phyloP scores from a whole-genome alignment of 2,888 invertebrate genomes.

The Plagodis dolabraria region DNA sequence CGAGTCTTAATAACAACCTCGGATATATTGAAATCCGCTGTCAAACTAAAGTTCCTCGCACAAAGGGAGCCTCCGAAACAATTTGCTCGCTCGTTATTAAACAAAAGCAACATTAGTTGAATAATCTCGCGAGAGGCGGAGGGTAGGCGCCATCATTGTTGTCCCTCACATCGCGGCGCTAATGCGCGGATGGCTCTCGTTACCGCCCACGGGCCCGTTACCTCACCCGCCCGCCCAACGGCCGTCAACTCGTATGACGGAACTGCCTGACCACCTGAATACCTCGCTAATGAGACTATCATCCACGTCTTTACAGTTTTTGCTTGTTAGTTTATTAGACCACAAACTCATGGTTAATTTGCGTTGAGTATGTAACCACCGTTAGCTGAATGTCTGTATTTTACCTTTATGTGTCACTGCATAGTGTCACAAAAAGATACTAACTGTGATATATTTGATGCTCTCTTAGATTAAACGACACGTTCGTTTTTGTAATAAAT shows the following conservation, averaged over 20 bases:
- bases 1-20: slow-evolving; percentile 23
- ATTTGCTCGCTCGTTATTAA: slow-evolving; percentile 54
- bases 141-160: slow-evolving; percentile 12
- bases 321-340: slow-evolving; percentile 30
- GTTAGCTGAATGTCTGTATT: slow-evolving; percentile 4
- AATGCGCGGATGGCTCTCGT: slow-evolving; percentile 16
- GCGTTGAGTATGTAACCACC: slow-evolving; percentile 5
- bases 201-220: not conserved
- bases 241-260: slow-evolving; percentile 10
- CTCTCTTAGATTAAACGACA: slow-evolving; percentile 15
- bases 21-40: slow-evolving; percentile 35
- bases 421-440: too few relatives aligned
- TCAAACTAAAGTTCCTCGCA: slow-evolving; percentile 33
- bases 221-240: slow-evolving; percentile 3
- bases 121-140: slow-evolving; percentile 40
- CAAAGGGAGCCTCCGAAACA: slow-evolving; percentile 44
- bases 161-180: slow-evolving; percentile 15
- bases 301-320: slow-evolving; percentile 25
- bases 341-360: slow-evolving; percentile 27
- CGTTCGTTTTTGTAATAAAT: slow-evolving; percentile 19
- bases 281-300: slow-evolving; percentile 32
- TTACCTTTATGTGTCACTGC: too few relatives aligned
- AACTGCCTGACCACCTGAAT: slow-evolving; percentile 25
- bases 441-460: slow-evolving; percentile 6
- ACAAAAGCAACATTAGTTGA: slow-evolving; percentile 58